A percentile compares a stretch with the other conserved stretches of the same genome.
phyloP scores from a whole-genome alignment of 2,888 invertebrate species.

The Rapana venosa region DNA sequence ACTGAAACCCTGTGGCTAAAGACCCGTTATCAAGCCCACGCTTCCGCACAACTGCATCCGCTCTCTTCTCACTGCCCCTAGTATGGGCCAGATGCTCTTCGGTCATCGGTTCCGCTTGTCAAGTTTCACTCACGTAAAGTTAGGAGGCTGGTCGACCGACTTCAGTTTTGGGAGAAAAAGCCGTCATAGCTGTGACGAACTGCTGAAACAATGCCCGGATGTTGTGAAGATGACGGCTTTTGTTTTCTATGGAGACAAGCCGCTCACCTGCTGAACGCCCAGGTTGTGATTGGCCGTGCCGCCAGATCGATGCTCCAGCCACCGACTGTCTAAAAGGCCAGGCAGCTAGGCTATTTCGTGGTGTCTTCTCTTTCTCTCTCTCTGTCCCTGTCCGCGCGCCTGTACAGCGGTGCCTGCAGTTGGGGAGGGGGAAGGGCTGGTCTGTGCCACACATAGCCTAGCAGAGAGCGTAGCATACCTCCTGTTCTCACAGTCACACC shows the following conservation, averaged over 20 bases:
- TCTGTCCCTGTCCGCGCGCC: neutral
- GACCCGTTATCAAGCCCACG: constrained; percentile 42
- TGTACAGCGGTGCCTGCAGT: neutral
- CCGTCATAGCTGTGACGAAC: constrained; percentile 42
- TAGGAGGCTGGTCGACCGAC: neutral
- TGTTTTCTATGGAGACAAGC: constrained; percentile 42
- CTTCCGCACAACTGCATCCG: constrained; percentile 51
- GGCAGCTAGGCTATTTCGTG: neutral
- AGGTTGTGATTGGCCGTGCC: constrained; percentile 42
- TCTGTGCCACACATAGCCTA: no score
- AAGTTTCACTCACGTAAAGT: constrained; percentile 26
- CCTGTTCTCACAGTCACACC: no score
- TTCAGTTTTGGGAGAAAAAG: constrained; percentile 7
- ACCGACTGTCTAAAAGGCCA: neutral
- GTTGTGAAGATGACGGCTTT: constrained; percentile 44
- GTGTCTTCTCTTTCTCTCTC: neutral
- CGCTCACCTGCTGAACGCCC: constrained; percentile 37
- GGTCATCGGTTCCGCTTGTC: constrained; percentile 30
- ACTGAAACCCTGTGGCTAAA: constrained; percentile 43
- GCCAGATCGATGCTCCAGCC: constrained; percentile 36
- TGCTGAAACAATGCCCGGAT: constrained; percentile 46
- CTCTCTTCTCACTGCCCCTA: constrained; percentile 46
- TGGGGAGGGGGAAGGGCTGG: neutral
- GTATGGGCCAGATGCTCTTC: constrained; percentile 15
- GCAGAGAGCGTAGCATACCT: neutral